Evolutionary conservation across 2,888 invertebrate genomes (phyloP).

Genomic region (Charanyca ferruginea): DNA sequence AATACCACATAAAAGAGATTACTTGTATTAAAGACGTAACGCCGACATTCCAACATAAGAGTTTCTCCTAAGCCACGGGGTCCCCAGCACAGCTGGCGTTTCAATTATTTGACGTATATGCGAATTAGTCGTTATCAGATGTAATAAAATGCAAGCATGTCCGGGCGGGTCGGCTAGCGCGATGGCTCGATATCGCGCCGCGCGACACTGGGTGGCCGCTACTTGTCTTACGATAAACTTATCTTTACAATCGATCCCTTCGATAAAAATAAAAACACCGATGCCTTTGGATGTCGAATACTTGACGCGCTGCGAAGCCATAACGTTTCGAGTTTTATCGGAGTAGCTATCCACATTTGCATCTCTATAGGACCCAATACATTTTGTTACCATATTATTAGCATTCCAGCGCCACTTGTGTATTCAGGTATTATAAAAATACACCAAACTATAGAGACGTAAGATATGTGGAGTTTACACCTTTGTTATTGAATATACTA

Average conservation of each 20-base stretch:
- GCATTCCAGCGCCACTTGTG: constrained; percentile 79
- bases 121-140: constrained; percentile 88
- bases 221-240: constrained; percentile 90
- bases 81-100: constrained; percentile 70
- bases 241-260: constrained; percentile 90
- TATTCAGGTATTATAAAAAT: constrained; percentile 69
- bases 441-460: constrained; percentile 49
- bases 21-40: constrained; percentile 69
- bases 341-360: constrained; percentile 85
- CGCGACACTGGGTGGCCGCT: constrained; percentile 86
- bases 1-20: constrained; percentile 71
- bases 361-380: constrained; percentile 86
- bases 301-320: constrained; percentile 86
- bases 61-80: constrained; percentile 62
- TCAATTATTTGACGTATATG: constrained; percentile 88
- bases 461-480: constrained; percentile 47
- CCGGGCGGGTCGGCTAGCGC: constrained; percentile 72
- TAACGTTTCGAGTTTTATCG: constrained; percentile 88
- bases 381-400: constrained; percentile 85
- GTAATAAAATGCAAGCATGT: constrained; percentile 87
- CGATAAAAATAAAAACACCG: constrained; percentile 88
- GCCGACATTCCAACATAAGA: constrained; percentile 72
- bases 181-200: constrained; percentile 70
- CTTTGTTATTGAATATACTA: constrained; percentile 36
- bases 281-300: constrained; percentile 82